Evolutionary conservation across 2,888 invertebrate genomes (phyloP).

Genomic region (Ormyrus thymus): DNA sequence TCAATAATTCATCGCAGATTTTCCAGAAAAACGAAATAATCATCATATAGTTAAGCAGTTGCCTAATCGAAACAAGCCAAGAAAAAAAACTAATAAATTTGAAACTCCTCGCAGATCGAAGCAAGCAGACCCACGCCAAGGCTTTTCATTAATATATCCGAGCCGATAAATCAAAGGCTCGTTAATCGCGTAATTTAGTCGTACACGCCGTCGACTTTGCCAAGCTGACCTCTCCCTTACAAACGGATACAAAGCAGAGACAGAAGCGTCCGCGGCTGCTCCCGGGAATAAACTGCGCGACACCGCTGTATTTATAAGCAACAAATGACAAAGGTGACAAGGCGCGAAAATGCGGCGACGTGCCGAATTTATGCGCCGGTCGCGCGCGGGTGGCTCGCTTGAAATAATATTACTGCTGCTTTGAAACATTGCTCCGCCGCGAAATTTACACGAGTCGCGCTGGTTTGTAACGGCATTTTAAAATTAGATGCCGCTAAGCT

Average conservation of each 20-base stretch:
- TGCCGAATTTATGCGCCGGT: conserved; percentile 70
- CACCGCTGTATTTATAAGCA: conserved; percentile 70
- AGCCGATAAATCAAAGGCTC: no score
- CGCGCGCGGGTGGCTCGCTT: conserved; percentile 41
- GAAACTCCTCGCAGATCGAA: no score
- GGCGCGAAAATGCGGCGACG: conserved; percentile 70
- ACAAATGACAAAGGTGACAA: conserved; percentile 73
- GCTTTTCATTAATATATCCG: no score
- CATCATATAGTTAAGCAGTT: no score
- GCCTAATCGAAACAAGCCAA: no score
- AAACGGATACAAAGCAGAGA: no score
- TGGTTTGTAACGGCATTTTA: conserved; percentile 41
- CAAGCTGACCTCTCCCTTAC: not conserved
- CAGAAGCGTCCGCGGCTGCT: not conserved
- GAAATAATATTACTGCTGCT: conserved; percentile 53
- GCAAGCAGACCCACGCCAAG: no score
- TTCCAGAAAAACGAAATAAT: no score
- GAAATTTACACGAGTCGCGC: conserved; percentile 51
- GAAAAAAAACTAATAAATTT: no score
- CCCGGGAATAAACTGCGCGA: conserved; percentile 24
- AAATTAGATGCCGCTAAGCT: conserved; percentile 44
- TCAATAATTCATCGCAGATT: no score
- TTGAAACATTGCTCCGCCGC: conserved; percentile 44
- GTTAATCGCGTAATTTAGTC: no score
- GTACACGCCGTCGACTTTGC: not conserved